Conservation (phyloP, 2,797 vertebrate genomes). For the Enoplosus armatus region DNA sequence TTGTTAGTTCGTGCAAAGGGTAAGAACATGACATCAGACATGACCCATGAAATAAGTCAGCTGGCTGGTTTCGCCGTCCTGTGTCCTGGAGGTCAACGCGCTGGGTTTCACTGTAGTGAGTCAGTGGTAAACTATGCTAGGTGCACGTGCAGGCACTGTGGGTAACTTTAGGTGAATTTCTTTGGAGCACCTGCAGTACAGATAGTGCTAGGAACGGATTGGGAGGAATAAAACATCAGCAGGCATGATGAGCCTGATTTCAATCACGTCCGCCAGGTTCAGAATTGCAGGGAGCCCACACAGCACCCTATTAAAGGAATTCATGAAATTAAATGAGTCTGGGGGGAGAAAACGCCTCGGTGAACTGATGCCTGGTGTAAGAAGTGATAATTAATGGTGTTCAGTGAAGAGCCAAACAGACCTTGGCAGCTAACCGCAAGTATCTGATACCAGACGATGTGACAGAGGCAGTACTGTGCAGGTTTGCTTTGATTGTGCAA, state of each 20-base stretch:
- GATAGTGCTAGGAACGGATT: neutral
- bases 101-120: neutral
- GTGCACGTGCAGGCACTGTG: neutral
- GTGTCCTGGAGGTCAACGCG: constrained; percentile 16
- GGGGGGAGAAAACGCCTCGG: neutral
- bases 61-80: neutral
- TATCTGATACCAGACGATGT: neutral
- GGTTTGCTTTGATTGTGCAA: neutral
- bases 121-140: constrained; percentile 2
- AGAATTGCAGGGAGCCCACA: neutral
- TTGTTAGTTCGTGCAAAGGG: constrained; percentile 17
- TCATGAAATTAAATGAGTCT: neutral
- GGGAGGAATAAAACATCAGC: neutral
- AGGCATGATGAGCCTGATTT: neutral
- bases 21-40: constrained; percentile 27
- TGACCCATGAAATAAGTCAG: constrained; percentile 25
- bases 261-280: neutral
- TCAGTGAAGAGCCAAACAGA: neutral
- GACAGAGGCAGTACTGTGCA: no score
- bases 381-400: neutral
- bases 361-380: neutral
- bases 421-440: no score
- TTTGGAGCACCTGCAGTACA: neutral
- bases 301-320: neutral
- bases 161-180: neutral